Percentiles rank a stretch among this genome's conserved stretches.
Conservation (phyloP, 2,797 vertebrate genomes). For the Halcyon badia region DNA sequence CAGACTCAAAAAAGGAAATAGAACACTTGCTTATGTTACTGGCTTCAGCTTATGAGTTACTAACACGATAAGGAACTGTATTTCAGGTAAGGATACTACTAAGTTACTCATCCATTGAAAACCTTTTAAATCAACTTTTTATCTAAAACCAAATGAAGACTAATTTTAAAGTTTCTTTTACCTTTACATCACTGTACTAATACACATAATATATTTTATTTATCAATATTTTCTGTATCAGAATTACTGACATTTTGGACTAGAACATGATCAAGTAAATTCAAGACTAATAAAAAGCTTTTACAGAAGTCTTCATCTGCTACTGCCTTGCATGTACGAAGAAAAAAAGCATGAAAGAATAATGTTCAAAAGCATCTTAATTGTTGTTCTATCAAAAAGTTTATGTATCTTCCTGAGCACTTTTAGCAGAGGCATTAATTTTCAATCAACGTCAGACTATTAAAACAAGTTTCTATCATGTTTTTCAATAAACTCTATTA, state of each 20-base stretch:
- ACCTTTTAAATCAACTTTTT: not conserved
- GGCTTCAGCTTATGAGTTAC: not conserved
- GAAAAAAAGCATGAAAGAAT: not conserved
- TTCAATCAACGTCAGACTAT: not conserved
- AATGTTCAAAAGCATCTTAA: not conserved
- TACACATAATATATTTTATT: not conserved
- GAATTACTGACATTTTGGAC: not conserved
- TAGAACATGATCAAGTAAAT: not conserved
- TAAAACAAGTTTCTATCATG: not conserved
- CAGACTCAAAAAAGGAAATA: not conserved
- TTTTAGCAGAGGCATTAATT: not conserved
- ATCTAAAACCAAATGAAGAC: not conserved
- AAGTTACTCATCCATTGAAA: not conserved
- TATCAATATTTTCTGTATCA: not conserved
- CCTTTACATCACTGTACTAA: not conserved
- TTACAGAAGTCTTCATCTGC: not conserved
- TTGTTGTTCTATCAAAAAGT: not conserved
- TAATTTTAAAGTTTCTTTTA: not conserved
- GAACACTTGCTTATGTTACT: not conserved
- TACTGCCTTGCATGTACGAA: not conserved
- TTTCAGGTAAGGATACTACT: not conserved
- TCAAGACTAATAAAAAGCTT: not conserved
- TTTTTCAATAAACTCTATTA: not conserved
- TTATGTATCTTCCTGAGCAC: not conserved
- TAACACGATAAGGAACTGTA: not conserved